A percentile compares a stretch with the other conserved stretches of the same genome.
Evolutionary conservation across 2,888 invertebrate species (phyloP).

Genomic region (Folsomia manolachei): DNA sequence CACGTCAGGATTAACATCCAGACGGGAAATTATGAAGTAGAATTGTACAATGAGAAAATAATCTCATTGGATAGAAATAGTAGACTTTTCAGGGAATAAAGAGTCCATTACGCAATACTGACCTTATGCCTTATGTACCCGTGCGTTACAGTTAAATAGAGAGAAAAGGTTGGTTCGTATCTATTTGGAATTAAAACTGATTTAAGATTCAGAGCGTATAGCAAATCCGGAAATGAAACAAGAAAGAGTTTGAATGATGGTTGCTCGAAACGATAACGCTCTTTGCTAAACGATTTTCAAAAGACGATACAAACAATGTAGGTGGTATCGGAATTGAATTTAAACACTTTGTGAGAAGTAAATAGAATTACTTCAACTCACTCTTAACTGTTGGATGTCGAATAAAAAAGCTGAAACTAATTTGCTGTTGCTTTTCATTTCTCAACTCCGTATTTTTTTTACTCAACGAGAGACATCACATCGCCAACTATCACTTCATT

Average conservation of each 20-base stretch:
- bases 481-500: not conserved
- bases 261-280: slow-evolving; percentile 23
- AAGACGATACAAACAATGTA: slow-evolving; percentile 11
- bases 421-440: slow-evolving; percentile 22
- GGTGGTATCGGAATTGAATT: too few relatives aligned
- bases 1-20: not conserved
- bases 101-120: not conserved
- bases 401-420: slow-evolving; percentile 27
- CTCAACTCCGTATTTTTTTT: not conserved
- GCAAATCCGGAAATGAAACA: slow-evolving; percentile 48
- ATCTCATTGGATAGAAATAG: too few relatives aligned
- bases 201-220: slow-evolving; percentile 39
- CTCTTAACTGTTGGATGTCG: not conserved
- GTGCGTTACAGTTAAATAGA: not conserved
- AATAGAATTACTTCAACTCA: too few relatives aligned
- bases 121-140: too few relatives aligned
- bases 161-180: not conserved
- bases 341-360: too few relatives aligned
- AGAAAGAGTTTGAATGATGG: slow-evolving; percentile 38
- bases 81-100: too few relatives aligned
- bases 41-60: too few relatives aligned
- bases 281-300: slow-evolving; percentile 4
- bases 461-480: not conserved
- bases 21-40: slow-evolving; percentile 4
- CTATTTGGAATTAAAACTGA: slow-evolving; percentile 35